Evolutionary conservation across 1,140 invertebrate genomes (phyloP).

Genomic region (Micrasema longulum): DNA sequence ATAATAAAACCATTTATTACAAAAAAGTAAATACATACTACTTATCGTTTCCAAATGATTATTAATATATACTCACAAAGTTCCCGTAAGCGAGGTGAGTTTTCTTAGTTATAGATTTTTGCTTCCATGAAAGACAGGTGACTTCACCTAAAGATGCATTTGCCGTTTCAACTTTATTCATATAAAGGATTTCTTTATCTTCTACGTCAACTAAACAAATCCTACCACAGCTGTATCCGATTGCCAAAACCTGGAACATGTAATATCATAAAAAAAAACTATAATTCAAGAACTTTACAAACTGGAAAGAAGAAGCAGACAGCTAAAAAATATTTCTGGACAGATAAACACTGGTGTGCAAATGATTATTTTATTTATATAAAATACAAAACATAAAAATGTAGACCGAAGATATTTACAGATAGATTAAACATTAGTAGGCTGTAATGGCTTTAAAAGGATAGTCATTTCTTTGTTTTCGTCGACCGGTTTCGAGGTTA

Average conservation of each 20-base stretch:
- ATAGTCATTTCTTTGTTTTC: too few relatives aligned
- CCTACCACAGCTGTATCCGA: constrained; percentile 75
- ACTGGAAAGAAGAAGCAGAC: too few relatives aligned
- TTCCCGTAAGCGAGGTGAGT: constrained; percentile 61
- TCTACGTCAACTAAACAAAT: constrained; percentile 87
- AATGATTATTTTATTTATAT: too few relatives aligned
- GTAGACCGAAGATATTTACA: too few relatives aligned
- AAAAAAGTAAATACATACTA: not conserved
- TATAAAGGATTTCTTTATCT: constrained; percentile 85
- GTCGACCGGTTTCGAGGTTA: too few relatives aligned
- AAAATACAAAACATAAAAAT: too few relatives aligned
- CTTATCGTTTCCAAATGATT: not conserved
- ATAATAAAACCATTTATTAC: not conserved
- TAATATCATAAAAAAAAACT: too few relatives aligned
- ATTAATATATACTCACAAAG: constrained; percentile 58
- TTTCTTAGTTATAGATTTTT: constrained; percentile 61
- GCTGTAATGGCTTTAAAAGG: too few relatives aligned
- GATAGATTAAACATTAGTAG: too few relatives aligned
- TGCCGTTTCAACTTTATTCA: constrained; percentile 69
- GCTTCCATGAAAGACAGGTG: constrained; percentile 72
- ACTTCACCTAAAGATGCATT: constrained; percentile 62
- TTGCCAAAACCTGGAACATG: constrained; percentile 62
- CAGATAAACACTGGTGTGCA: too few relatives aligned
- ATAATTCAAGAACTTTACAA: too few relatives aligned
- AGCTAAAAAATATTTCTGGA: too few relatives aligned